Percentiles rank a stretch among this genome's conserved stretches.
phyloP scores from a whole-genome alignment of 2,797 vertebrate genomes.

The Podargus strigoides region DNA sequence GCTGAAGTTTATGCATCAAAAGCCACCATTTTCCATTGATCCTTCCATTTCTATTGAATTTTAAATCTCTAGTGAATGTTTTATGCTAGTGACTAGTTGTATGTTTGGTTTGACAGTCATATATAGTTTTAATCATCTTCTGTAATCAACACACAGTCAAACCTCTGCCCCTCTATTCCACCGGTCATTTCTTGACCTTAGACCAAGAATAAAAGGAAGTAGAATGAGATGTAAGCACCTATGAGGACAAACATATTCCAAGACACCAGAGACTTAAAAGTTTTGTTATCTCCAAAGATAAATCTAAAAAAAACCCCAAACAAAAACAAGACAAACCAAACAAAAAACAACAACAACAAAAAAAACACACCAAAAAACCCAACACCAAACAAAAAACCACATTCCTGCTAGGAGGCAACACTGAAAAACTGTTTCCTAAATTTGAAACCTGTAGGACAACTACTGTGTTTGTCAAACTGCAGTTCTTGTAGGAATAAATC shows the following conservation, averaged over 20 bases:
- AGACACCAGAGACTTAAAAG: not conserved
- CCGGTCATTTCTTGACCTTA: not conserved
- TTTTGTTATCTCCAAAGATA: not conserved
- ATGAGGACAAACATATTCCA: not conserved
- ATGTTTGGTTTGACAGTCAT: not conserved
- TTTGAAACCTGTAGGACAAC: not conserved
- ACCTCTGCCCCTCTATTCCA: not conserved
- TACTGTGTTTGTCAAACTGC: not conserved
- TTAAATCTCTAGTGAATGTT: not conserved
- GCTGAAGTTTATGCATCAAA: not conserved
- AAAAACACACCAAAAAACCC: accelerated
- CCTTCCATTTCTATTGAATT: not conserved
- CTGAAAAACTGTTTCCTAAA: not conserved
- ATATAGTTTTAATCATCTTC: not conserved
- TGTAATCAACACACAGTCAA: not conserved
- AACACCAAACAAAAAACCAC: too few relatives aligned
- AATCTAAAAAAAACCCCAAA: not conserved
- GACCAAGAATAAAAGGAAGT: not conserved
- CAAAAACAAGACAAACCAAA: too few relatives aligned
- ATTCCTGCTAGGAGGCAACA: not conserved
- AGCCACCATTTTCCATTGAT: not conserved
- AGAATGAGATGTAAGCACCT: not conserved
- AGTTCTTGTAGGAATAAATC: not conserved
- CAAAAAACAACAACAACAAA: too few relatives aligned
- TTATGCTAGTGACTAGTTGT: too few relatives aligned